Evolutionary conservation across 2,113 vertebrate genomes (phyloP).

Genomic region (Sinocyclocheilus grahami): DNA sequence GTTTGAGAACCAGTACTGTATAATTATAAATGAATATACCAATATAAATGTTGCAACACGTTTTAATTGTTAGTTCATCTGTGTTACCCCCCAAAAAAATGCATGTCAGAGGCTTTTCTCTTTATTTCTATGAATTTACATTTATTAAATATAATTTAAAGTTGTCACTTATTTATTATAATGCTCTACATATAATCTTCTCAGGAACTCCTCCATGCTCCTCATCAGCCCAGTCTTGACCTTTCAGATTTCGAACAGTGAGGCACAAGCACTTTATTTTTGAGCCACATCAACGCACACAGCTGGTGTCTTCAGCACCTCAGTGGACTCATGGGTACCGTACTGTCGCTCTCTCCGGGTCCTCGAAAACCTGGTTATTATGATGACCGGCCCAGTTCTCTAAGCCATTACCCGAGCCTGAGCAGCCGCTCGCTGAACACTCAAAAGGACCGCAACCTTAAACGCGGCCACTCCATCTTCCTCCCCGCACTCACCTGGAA

Average conservation of each 20-base stretch:
- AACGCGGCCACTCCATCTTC: constrained; percentile 79
- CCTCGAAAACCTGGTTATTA: constrained; percentile 77
- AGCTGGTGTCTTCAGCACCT: constrained; percentile 28
- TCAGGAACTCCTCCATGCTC: constrained; percentile 32
- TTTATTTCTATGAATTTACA: background rate
- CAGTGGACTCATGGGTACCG: constrained; percentile 72
- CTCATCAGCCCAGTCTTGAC: constrained; percentile 1
- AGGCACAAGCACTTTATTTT: constrained; percentile 17
- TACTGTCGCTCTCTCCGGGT: constrained; percentile 79
- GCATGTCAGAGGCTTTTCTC: background rate
- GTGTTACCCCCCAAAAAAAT: background rate
- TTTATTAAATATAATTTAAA: background rate
- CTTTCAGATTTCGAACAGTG: constrained; percentile 21
- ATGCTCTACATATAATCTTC: background rate
- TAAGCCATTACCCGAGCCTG: constrained; percentile 79
- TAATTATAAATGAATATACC: background rate
- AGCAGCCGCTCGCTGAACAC: constrained; percentile 75
- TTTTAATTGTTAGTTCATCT: background rate
- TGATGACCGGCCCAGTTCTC: constrained; percentile 73
- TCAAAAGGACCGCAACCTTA: constrained; percentile 77
- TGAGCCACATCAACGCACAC: constrained; percentile 17
- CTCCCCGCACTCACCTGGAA: constrained; percentile 83
- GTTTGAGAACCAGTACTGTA: background rate
- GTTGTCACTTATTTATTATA: background rate
- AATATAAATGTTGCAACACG: background rate